A percentile compares a stretch with the other conserved stretches of the same genome.
These are phyloP conservation scores for Rhizomys pruinosus DNA, from an alignment of 2,113 vertebrate genomes.

Conservation along the genomic window DNA sequence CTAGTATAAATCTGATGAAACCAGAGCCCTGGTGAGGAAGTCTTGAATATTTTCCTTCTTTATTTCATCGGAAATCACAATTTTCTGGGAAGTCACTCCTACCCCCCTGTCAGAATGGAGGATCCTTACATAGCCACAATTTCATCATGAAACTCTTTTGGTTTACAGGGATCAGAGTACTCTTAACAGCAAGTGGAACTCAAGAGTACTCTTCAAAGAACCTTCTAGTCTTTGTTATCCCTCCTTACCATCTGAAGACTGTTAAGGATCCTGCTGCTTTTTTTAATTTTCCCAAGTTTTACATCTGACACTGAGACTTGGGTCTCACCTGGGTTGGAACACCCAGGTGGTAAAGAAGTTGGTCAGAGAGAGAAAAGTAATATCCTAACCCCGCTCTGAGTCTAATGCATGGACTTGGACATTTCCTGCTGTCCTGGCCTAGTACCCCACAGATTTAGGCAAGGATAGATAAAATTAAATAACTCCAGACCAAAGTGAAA, in stretches of 20 bases:
- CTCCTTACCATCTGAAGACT: conserved; percentile 64
- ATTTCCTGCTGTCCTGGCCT: neutral
- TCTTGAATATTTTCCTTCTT: conserved; percentile 3
- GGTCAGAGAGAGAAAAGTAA: conserved; percentile 13
- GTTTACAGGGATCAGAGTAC: conserved; percentile 55
- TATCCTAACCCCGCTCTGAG: neutral
- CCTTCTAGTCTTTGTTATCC: conserved; percentile 61
- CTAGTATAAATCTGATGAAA: conserved; percentile 18
- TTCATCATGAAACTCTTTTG: conserved; percentile 57
- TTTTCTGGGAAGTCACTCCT: neutral
- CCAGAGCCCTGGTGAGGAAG: neutral
- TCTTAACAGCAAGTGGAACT: conserved; percentile 69
- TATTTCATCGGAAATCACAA: neutral
- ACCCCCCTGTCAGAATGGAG: conserved; percentile 35
- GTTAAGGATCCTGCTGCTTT: conserved; percentile 42
- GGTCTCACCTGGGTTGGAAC: conserved; percentile 20
- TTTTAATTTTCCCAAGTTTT: conserved; percentile 54
- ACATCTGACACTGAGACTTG: conserved; percentile 47
- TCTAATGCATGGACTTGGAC: neutral
- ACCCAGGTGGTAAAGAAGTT: conserved; percentile 20
- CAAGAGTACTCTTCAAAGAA: conserved; percentile 73
- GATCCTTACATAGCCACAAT: conserved; percentile 49
- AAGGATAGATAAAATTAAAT: neutral
- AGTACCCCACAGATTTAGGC: neutral
- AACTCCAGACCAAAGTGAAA: neutral